Conservation (phyloP, 30 jellyfish, hydroid and myxozoan genomes). For the Morbakka virulenta region DNA sequence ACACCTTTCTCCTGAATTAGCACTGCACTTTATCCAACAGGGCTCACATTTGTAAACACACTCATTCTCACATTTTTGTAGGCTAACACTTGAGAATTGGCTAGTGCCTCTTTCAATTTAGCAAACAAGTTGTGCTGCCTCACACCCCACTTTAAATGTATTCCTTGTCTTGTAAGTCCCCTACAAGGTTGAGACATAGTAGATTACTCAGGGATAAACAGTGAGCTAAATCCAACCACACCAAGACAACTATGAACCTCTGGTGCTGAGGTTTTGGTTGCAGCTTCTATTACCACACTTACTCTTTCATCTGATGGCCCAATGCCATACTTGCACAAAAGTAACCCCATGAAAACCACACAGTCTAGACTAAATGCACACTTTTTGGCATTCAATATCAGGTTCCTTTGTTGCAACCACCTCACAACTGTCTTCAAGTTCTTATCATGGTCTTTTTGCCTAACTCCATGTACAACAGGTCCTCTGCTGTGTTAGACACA, state of each 20-base stretch:
- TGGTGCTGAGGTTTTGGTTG: background rate
- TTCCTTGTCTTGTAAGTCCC: background rate
- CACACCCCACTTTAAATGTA: background rate
- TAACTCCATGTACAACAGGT: background rate
- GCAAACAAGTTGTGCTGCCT: background rate
- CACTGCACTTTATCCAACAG: conserved; percentile 48
- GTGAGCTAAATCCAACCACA: background rate
- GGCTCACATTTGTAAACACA: conserved; percentile 46
- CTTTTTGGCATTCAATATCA: background rate
- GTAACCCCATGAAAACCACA: background rate
- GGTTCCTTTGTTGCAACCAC: background rate
- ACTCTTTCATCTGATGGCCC: background rate
- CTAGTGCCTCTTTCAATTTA: background rate
- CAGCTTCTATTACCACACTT: background rate
- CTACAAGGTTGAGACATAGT: background rate
- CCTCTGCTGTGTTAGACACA: background rate
- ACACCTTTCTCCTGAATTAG: conserved; percentile 11
- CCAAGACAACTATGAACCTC: background rate
- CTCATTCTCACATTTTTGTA: too few relatives aligned
- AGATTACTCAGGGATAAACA: background rate
- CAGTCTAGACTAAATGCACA: background rate
- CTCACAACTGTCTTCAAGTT: background rate
- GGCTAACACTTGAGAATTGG: background rate
- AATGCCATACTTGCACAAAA: background rate
- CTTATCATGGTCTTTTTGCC: background rate